Evolutionary conservation across 2,797 vertebrate genomes (phyloP).

Genomic region (Mus spretus): DNA sequence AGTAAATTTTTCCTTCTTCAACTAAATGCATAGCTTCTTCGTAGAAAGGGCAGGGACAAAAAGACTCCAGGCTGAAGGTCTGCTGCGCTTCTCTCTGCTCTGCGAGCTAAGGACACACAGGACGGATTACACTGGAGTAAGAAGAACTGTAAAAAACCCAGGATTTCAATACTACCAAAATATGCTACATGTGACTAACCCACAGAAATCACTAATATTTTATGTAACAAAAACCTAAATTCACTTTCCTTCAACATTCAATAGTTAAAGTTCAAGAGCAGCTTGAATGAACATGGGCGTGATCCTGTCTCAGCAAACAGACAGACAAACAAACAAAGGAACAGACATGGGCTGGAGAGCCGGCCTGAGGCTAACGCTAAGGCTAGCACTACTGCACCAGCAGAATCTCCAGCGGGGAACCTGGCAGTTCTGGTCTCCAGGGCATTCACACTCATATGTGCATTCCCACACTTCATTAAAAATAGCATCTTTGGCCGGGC

Average conservation of each 20-base stretch:
- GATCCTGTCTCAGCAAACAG: neutral
- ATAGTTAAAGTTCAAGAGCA: neutral
- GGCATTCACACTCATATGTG: no score
- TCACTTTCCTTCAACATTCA: slow-evolving; percentile 66
- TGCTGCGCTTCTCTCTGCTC: slow-evolving; percentile 92
- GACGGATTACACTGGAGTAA: neutral
- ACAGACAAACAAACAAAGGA: neutral
- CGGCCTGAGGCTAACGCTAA: no score
- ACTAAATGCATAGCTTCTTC: slow-evolving; percentile 96
- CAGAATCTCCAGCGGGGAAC: neutral
- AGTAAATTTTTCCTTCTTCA: slow-evolving; percentile 96
- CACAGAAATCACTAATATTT: neutral
- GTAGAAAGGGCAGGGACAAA: slow-evolving; percentile 94
- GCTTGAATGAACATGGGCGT: neutral
- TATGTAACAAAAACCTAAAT: slow-evolving; percentile 1
- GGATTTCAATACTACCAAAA: slow-evolving; percentile 4
- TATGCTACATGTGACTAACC: neutral
- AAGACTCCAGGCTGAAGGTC: slow-evolving; percentile 87
- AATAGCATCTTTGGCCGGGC: no score
- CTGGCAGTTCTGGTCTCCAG: neutral
- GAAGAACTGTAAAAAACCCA: neutral
- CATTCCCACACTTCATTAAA: no score
- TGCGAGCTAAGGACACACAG: slow-evolving; percentile 84
- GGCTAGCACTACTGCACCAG: no score
- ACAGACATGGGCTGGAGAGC: no score